Evolutionary conservation across 2,888 invertebrate species (phyloP), one percentile per base, ranked within the genome.

Genomic region (Actias luna): DNA sequence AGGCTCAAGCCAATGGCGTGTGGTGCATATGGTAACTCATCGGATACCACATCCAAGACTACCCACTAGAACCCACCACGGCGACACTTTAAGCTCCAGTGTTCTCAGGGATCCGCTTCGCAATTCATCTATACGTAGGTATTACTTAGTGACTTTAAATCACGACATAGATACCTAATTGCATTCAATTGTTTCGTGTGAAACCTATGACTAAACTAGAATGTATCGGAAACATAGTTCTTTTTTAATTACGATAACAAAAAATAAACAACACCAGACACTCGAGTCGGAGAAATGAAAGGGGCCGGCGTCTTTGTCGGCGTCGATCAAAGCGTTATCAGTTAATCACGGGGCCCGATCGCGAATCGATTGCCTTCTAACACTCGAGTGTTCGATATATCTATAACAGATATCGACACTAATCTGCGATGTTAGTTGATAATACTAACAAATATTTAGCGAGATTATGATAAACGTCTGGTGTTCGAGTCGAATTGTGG

Each of bases 251-350:
- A 63, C 63, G 63, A 59, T 63, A 63, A n/a, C n/a, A n/a, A n/a
- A 63, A 59, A 59, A 50, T 31, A 62, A 57, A 62, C 58, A 62
- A 62, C 57, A 12, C 29, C 55, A 55, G 63, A 52, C 63, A 63
- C 59, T 59, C 29, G 59, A 29, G 50, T 27, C 77, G 79, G 61
- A 60, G 67, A 71, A 69, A 74, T 80, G 75, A 82, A 82, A 82
- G 75, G 46, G 62, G 69, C 73, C 81, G 80, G 72, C 67, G 63
- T 72, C 60, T 80, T 82, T 82, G 80, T 69, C 72, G 76, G 74
- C 70, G 63, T 18, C 67, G 61, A 64, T 73, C 69, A 76, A 75
- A 74, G 72, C 60, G 62, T 72, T 80, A 81, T 77, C 71, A 67
- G 72, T 71, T 76, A 74, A 74, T 74, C 74, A 71, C 66, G 69